Conservation (phyloP, 2,797 vertebrate genomes). For the Leucoraja ocellata region DNA sequence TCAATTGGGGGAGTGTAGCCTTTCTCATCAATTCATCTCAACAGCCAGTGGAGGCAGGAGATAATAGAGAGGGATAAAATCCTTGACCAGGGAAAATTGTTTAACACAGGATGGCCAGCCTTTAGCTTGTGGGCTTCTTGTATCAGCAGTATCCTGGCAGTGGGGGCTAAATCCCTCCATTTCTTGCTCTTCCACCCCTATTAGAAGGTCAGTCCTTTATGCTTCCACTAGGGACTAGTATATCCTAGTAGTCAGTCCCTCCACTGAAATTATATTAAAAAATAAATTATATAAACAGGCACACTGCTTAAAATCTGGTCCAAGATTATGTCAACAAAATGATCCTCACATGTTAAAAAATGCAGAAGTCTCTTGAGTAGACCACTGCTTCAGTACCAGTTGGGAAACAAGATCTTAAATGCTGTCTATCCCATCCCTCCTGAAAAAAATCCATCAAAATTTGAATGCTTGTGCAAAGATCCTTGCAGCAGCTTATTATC, state of each 20-base stretch:
- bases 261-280: neutral
- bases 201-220: neutral
- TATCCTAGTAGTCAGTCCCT: too few species aligned
- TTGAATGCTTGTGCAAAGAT: neutral
- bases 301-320: neutral
- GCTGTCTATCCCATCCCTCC: neutral
- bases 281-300: neutral
- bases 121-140: neutral
- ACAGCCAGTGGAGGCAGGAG: too few species aligned
- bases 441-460: neutral
- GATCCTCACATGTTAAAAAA: neutral
- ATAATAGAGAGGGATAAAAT: neutral
- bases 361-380: too few species aligned
- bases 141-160: neutral
- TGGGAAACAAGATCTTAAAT: neutral
- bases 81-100: neutral
- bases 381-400: too few species aligned
- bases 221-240: too few species aligned
- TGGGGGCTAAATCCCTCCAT: neutral
- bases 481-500: neutral
- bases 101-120: neutral
- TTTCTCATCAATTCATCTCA: neutral
- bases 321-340: neutral
- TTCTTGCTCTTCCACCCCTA: neutral
- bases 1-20: neutral